Conservation (phyloP, 1,140 invertebrate species). For the Zelostemma sp. region DNA sequence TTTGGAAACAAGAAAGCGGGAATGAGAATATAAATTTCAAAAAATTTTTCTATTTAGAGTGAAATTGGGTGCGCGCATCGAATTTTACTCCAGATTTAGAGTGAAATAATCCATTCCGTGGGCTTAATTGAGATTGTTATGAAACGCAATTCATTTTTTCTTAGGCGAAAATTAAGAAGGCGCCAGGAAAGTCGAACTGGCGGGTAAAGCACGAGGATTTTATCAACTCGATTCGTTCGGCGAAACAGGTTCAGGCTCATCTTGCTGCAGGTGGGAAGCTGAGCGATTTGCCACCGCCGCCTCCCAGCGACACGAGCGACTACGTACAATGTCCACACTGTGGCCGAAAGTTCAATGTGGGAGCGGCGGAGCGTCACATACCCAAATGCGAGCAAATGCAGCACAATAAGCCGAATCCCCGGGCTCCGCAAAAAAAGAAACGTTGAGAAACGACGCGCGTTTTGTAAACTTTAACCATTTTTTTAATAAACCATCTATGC, state of each 20-base stretch:
- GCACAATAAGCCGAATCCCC: constrained; percentile 82
- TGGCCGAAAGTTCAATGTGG: constrained; percentile 85
- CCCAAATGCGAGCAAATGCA: constrained; percentile 89
- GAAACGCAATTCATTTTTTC: constrained; percentile 14
- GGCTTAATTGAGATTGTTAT: background rate
- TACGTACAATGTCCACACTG: constrained; percentile 95
- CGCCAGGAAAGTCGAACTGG: constrained; percentile 78
- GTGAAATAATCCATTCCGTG: no score
- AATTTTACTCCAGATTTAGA: no score
- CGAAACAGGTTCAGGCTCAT: constrained; percentile 88
- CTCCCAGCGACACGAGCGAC: constrained; percentile 87
- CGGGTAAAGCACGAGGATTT: constrained; percentile 94
- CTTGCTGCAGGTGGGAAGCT: constrained; percentile 88
- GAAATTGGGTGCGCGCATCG: no score
- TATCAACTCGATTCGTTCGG: constrained; percentile 88
- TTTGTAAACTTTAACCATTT: no score
- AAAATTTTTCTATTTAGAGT: constrained; percentile 2
- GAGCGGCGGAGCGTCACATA: constrained; percentile 92
- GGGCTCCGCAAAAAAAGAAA: constrained; percentile 42
- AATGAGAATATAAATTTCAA: background rate
- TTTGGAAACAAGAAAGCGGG: background rate
- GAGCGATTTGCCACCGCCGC: constrained; percentile 90
- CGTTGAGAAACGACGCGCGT: no score
- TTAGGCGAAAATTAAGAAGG: constrained; percentile 54
- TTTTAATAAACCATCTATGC: no score